These are phyloP conservation scores for Acholoe squamosa DNA, from an alignment of 2,888 invertebrate species.

Conservation along the genomic window DNA sequence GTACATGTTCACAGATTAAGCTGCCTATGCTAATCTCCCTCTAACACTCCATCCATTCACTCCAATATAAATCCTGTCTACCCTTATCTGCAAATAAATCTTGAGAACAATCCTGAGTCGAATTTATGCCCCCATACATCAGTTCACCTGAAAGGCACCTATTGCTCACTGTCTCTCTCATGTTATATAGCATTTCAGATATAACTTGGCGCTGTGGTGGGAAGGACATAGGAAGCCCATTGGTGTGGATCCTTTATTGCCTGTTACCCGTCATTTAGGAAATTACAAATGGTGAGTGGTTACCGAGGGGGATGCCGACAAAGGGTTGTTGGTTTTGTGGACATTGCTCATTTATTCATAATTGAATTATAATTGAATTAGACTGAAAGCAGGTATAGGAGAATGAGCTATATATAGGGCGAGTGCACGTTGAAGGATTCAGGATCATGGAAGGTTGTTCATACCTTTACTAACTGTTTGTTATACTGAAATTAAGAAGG, in stretches of 20 bases:
- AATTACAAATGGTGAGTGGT: conserved; percentile 5
- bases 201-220: neutral
- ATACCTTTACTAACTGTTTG: no score
- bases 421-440: no score
- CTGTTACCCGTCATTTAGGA: neutral
- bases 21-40: neutral
- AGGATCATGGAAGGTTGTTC: no score
- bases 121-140: neutral
- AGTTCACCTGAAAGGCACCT: neutral
- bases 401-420: no score
- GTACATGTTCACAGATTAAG: neutral
- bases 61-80: neutral
- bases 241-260: neutral
- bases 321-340: neutral
- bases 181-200: conserved; percentile 19
- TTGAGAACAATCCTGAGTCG: neutral
- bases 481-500: no score
- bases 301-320: neutral
- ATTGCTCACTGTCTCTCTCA: neutral
- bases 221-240: conserved; percentile 1
- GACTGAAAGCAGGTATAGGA: neutral
- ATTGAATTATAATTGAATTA: conserved; percentile 1
- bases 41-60: neutral
- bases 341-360: neutral
- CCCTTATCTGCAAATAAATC: neutral